Conservation (phyloP, 2,888 invertebrate species). For the Phoenoteleia sp. region DNA sequence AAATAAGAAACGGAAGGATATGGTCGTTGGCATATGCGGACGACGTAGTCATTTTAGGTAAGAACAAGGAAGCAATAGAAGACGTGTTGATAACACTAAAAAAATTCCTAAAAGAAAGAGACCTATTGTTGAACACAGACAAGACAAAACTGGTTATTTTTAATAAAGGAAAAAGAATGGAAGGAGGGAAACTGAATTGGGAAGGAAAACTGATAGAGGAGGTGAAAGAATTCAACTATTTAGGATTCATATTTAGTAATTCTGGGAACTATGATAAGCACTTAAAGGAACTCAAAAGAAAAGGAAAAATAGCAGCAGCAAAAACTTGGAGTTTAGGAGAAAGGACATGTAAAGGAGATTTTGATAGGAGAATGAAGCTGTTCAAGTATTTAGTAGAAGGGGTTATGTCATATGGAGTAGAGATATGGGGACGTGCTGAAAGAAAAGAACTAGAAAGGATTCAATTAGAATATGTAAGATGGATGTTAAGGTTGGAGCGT, state of each 20-base stretch:
- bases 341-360: neutral
- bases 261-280: neutral
- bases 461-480: neutral
- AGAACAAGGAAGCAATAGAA: too few relatives aligned
- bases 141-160: slow-evolving; percentile 47
- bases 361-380: slow-evolving; percentile 22
- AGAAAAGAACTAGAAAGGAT: slow-evolving; percentile 21
- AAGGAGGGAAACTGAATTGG: neutral
- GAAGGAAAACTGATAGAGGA: neutral
- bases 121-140: slow-evolving; percentile 23
- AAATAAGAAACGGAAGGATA: too few relatives aligned
- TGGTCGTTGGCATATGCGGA: too few relatives aligned
- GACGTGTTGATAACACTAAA: neutral
- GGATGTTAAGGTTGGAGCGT: neutral
- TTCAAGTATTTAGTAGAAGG: slow-evolving; percentile 32
- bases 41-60: too few relatives aligned
- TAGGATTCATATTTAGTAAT: neutral
- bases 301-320: neutral
- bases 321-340: neutral
- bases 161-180: slow-evolving; percentile 3
- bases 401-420: slow-evolving; percentile 26
- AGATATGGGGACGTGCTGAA: slow-evolving; percentile 52
- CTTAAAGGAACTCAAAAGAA: neutral
- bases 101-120: slow-evolving; percentile 21
- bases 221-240: neutral